A percentile compares a stretch with the other conserved stretches of the same genome.
Conservation (phyloP, 2,113 vertebrate species). For the Mustela lutreola region DNA sequence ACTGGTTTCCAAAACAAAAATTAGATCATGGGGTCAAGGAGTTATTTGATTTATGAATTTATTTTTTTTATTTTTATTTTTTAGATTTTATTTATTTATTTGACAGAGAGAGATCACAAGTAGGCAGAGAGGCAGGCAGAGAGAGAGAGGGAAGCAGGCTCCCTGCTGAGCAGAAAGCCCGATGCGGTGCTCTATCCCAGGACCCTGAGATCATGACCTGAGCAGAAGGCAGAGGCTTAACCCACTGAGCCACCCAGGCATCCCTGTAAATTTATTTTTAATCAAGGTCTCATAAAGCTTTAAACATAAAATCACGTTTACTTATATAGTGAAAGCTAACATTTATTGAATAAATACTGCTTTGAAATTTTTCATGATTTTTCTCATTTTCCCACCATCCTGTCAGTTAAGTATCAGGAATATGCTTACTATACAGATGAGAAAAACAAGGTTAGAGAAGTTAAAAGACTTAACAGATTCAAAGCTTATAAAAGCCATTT, state of each 20-base stretch:
- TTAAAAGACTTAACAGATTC: background rate
- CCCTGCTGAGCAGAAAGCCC: too few relatives aligned
- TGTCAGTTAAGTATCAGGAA: conserved; percentile 15
- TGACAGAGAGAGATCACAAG: too few relatives aligned
- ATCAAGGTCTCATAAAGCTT: background rate
- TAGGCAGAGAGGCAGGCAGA: too few relatives aligned
- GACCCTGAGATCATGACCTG: too few relatives aligned
- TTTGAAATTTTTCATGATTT: background rate
- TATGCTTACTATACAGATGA: background rate
- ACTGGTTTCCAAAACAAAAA: background rate
- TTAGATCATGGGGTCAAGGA: background rate
- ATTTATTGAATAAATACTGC: conserved; percentile 6
- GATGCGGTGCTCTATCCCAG: too few relatives aligned
- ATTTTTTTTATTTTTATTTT: background rate
- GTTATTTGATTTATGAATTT: conserved; percentile 22
- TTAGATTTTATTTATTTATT: too few relatives aligned
- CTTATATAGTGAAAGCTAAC: background rate
- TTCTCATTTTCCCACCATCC: background rate
- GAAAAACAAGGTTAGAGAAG: conserved; percentile 4
- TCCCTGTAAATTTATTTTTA: conserved; percentile 34
- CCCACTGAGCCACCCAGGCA: too few relatives aligned
- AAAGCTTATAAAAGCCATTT: background rate
- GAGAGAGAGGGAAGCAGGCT: too few relatives aligned
- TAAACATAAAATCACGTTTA: conserved; percentile 49
- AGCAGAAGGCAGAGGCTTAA: too few relatives aligned